phyloP scores from a whole-genome alignment of 2,797 vertebrate genomes.

The Enteromius paludinosus region DNA sequence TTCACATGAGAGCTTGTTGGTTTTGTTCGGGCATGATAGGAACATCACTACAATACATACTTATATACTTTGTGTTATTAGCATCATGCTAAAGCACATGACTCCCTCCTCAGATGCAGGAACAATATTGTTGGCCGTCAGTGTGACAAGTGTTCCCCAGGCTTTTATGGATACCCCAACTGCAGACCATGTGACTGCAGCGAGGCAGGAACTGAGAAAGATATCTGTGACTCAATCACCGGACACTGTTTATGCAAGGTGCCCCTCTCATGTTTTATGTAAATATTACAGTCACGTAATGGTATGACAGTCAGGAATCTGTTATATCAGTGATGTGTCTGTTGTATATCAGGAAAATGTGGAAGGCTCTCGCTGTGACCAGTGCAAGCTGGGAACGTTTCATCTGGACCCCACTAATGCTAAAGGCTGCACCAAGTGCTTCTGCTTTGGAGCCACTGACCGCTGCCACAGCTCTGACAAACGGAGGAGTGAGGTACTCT shows the following conservation, averaged over 20 bases:
- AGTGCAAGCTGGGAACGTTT: constrained; percentile 92
- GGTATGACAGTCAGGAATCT: not conserved
- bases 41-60: constrained; percentile 3
- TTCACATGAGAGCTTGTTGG: not conserved
- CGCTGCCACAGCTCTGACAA: constrained; percentile 87
- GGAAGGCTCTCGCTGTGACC: constrained; percentile 87
- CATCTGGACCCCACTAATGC: constrained; percentile 90
- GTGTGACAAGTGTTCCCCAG: constrained; percentile 87
- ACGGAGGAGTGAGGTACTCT: constrained; percentile 81
- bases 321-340: not conserved
- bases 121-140: constrained; percentile 87
- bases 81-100: not conserved
- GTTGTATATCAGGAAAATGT: constrained; percentile 88
- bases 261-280: not conserved
- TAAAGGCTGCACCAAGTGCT: constrained; percentile 96
- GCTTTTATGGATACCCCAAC: constrained; percentile 89
- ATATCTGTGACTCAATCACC: constrained; percentile 82
- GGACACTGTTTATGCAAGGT: constrained; percentile 96
- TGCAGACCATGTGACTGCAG: constrained; percentile 90
- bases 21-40: constrained; percentile 49
- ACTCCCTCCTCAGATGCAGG: constrained; percentile 82
- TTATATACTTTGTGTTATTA: not conserved
- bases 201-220: constrained; percentile 81
- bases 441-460: constrained; percentile 96
- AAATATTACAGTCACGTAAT: not conserved